Percentiles rank a stretch among this genome's conserved stretches.
phyloP scores from a whole-genome alignment of 2,797 vertebrate species.

The Loriculus beryllinus region DNA sequence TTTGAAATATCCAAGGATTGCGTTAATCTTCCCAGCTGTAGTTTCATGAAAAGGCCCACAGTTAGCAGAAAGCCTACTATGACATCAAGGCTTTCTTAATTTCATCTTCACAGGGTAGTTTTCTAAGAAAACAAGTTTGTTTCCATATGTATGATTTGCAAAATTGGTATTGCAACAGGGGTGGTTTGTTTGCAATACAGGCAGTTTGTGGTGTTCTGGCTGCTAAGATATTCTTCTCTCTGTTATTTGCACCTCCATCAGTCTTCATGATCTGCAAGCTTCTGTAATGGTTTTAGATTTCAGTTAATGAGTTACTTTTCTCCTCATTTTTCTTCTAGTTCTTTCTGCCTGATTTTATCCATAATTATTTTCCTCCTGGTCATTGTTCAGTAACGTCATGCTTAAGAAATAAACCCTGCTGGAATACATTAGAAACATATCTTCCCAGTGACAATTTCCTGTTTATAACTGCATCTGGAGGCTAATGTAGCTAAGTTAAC shows the following conservation, averaged over 20 bases:
- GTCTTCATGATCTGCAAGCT: accelerated
- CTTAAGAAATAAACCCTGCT: conserved; percentile 53
- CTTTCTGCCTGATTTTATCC: conserved; percentile 14
- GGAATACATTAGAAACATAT: conserved; percentile 62
- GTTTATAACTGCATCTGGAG: conserved; percentile 62
- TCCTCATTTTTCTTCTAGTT: background rate
- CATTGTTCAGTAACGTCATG: conserved; percentile 32
- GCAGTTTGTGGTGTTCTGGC: background rate
- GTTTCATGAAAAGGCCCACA: background rate
- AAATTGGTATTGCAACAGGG: background rate
- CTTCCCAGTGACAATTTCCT: conserved; percentile 62
- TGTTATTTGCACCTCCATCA: background rate
- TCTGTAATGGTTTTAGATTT: background rate
- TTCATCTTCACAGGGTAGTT: background rate
- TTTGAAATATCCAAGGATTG: background rate
- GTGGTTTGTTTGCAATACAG: background rate
- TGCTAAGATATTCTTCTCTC: background rate
- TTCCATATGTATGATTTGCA: background rate
- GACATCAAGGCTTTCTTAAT: background rate
- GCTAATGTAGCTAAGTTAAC: conserved; percentile 30
- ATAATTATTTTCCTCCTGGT: conserved; percentile 13
- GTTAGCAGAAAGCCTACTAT: accelerated
- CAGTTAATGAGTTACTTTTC: background rate
- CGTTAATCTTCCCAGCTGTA: background rate
- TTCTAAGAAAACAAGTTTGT: background rate